Conservation (phyloP, 2,888 invertebrate species). For the Atherix ibis region DNA sequence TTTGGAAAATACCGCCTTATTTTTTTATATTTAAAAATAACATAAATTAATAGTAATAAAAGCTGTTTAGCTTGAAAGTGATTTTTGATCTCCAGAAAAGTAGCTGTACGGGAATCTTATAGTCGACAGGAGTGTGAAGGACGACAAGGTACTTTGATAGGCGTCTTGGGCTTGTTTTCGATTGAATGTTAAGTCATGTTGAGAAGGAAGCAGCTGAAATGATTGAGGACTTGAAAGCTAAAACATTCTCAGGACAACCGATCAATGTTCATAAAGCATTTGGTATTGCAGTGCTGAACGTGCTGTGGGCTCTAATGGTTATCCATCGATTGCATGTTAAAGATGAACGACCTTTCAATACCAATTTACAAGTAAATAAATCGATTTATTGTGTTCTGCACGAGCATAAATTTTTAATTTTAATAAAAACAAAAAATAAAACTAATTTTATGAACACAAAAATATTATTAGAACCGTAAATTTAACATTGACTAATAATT, state of each 20-base stretch:
- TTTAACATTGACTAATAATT: no score
- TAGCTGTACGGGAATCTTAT: slow-evolving; percentile 44
- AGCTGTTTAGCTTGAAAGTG: no score
- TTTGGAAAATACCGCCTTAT: no score
- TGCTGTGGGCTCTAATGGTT: slow-evolving; percentile 53
- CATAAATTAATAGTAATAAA: no score
- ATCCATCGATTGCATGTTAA: slow-evolving; percentile 42
- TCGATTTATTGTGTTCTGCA: no score
- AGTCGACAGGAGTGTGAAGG: slow-evolving; percentile 49
- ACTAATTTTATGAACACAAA: no score
- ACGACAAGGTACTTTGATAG: slow-evolving; percentile 54
- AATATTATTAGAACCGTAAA: no score
- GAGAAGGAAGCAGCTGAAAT: slow-evolving; percentile 39
- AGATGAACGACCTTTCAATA: slow-evolving; percentile 38
- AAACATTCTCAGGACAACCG: slow-evolving; percentile 19
- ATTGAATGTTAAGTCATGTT: slow-evolving; percentile 42
- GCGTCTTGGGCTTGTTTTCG: slow-evolving; percentile 48
- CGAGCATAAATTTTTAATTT: no score
- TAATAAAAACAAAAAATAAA: no score
- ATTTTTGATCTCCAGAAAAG: slow-evolving; percentile 45
- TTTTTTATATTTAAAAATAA: no score
- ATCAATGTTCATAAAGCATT: slow-evolving; percentile 38
- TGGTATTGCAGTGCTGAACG: slow-evolving; percentile 47
- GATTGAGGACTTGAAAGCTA: slow-evolving; percentile 31
- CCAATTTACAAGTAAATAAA: no score